These are phyloP conservation scores for Harpalus rubripes DNA, from an alignment of 2,888 invertebrate genomes.

Conservation along the genomic window DNA sequence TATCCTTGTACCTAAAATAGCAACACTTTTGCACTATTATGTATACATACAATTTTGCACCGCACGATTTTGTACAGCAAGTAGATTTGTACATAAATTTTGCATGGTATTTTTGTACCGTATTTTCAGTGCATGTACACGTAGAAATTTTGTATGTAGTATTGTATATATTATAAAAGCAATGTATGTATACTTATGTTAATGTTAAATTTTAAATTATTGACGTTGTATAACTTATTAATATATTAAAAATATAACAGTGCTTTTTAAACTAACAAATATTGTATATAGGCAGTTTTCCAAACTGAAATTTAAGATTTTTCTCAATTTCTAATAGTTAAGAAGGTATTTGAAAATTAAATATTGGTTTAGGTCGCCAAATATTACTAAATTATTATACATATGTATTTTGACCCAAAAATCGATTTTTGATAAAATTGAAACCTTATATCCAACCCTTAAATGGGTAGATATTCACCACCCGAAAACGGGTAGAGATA, in stretches of 20 bases:
- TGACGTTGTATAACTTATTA: slow-evolving; percentile 37
- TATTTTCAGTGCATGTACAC: slow-evolving; percentile 24
- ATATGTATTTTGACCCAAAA: too few species aligned
- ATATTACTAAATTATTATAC: too few species aligned
- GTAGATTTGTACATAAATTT: slow-evolving; percentile 46
- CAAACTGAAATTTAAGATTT: too few species aligned
- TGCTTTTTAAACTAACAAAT: slow-evolving; percentile 16
- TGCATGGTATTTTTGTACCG: neutral
- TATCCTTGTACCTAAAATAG: slow-evolving; percentile 56
- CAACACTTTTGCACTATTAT: slow-evolving; percentile 60
- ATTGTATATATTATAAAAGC: neutral
- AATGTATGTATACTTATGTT: slow-evolving; percentile 40
- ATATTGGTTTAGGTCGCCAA: too few species aligned
- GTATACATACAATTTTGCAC: slow-evolving; percentile 59
- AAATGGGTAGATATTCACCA: too few species aligned
- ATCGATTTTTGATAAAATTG: too few species aligned
- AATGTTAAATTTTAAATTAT: slow-evolving; percentile 41
- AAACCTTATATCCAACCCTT: too few species aligned
- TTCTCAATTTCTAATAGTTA: too few species aligned
- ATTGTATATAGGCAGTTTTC: neutral
- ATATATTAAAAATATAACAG: slow-evolving; percentile 16
- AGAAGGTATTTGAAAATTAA: too few species aligned
- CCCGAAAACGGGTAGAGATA: too few species aligned
- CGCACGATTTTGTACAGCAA: slow-evolving; percentile 62
- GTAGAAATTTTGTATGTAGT: neutral